phyloP scores from a whole-genome alignment of 2,888 invertebrate genomes.

The Nomada goodeniana region DNA sequence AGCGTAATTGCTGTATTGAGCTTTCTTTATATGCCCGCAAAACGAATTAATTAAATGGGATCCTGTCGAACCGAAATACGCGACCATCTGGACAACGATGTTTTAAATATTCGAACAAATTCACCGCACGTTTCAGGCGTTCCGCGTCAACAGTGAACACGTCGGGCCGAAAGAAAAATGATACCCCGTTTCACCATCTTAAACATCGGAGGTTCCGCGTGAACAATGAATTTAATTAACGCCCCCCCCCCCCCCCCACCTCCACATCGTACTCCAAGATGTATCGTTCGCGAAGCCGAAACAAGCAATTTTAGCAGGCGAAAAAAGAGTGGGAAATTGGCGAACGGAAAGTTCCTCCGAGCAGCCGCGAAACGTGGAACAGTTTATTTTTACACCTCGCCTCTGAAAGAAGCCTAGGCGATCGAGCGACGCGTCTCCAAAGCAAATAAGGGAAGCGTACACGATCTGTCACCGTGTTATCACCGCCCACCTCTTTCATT shows the following conservation, averaged over 20 bases:
- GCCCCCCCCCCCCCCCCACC: too few relatives aligned
- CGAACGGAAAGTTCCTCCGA: not conserved
- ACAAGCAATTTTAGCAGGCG: constrained; percentile 9
- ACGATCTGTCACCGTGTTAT: constrained; percentile 14
- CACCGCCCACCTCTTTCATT: not conserved
- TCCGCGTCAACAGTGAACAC: too few relatives aligned
- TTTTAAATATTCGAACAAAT: too few relatives aligned
- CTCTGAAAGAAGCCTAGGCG: constrained; percentile 1
- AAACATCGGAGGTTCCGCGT: too few relatives aligned
- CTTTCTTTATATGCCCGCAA: too few relatives aligned
- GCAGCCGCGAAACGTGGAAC: not conserved
- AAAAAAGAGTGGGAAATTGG: not conserved
- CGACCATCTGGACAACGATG: too few relatives aligned
- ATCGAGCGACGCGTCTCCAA: not conserved
- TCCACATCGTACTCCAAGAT: too few relatives aligned
- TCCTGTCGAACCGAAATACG: not conserved
- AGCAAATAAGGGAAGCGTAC: constrained; percentile 22
- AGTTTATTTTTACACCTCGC: constrained; percentile 24
- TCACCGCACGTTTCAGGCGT: too few relatives aligned
- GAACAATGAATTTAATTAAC: too few relatives aligned
- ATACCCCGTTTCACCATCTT: too few relatives aligned
- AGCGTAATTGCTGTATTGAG: too few relatives aligned
- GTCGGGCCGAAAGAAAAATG: too few relatives aligned
- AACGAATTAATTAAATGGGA: not conserved
- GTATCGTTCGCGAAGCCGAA: not conserved